A percentile compares a stretch with the other conserved stretches of the same genome.
Evolutionary conservation across 2,888 invertebrate genomes (phyloP).

Genomic region (Cinara cedri): DNA sequence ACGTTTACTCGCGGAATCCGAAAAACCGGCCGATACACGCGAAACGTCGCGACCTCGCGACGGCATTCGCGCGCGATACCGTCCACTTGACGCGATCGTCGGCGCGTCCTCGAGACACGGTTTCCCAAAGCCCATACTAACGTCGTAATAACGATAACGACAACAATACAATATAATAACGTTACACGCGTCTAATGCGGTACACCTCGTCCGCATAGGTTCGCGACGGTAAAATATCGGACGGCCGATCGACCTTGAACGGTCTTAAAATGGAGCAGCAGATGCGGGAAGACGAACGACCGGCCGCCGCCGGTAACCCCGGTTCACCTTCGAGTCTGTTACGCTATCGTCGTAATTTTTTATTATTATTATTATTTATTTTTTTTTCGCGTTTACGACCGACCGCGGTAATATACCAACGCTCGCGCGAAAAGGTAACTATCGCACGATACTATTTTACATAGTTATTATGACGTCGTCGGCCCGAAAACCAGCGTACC

Average conservation of each 20-base stretch:
- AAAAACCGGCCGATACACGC: too few relatives aligned
- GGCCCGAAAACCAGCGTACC: constrained; percentile 15
- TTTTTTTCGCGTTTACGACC: too few relatives aligned
- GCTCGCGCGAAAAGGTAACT: too few relatives aligned
- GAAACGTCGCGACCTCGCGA: constrained; percentile 22
- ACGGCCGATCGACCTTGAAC: constrained; percentile 45
- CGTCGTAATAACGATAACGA: too few relatives aligned
- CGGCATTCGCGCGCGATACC: neutral
- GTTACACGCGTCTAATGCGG: too few relatives aligned
- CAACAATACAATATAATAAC: too few relatives aligned
- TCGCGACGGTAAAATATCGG: neutral
- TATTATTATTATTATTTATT: too few relatives aligned
- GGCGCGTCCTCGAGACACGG: constrained; percentile 41
- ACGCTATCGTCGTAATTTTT: neutral
- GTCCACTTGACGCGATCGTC: too few relatives aligned
- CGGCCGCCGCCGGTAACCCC: neutral
- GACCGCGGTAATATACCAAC: too few relatives aligned
- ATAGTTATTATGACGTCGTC: neutral
- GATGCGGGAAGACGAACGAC: constrained; percentile 52
- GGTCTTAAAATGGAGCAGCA: constrained; percentile 54
- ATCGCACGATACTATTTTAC: neutral
- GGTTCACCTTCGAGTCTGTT: constrained; percentile 49
- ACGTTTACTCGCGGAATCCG: neutral
- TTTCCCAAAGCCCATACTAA: constrained; percentile 30
- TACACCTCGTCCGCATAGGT: neutral